phyloP scores from a whole-genome alignment of 2,888 invertebrate genomes.

The Linyphia triangularis region DNA sequence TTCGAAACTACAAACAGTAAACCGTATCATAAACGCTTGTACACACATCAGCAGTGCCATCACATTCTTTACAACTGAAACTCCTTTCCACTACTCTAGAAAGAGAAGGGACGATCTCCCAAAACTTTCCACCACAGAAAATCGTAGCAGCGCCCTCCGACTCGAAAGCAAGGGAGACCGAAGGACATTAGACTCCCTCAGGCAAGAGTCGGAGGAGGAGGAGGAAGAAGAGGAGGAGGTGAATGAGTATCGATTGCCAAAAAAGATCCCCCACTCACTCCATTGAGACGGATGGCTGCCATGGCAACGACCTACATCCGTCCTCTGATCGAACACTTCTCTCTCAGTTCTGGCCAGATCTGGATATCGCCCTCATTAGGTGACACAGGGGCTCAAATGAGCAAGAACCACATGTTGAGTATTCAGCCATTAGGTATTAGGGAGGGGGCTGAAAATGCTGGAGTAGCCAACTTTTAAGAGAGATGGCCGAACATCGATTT shows the following conservation, averaged over 20 bases:
- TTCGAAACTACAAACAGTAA: too few relatives aligned
- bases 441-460: background rate
- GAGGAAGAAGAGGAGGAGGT: slow-evolving; percentile 15
- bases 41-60: too few relatives aligned
- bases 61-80: background rate
- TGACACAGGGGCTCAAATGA: slow-evolving; percentile 32
- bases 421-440: slow-evolving; percentile 22
- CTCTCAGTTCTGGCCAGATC: background rate
- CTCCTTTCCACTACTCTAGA: slow-evolving; percentile 17
- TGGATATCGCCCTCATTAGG: slow-evolving; percentile 42
- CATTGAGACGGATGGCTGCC: slow-evolving; percentile 68
- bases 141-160: background rate
- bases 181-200: slow-evolving; percentile 35
- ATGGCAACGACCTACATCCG: slow-evolving; percentile 73
- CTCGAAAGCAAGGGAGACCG: slow-evolving; percentile 11
- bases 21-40: too few relatives aligned
- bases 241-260: slow-evolving; percentile 73
- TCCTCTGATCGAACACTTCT: slow-evolving; percentile 69
- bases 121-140: slow-evolving; percentile 23
- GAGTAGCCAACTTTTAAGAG: slow-evolving; percentile 7
- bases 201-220: background rate
- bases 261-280: slow-evolving; percentile 52
- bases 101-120: background rate
- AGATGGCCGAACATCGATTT: slow-evolving; percentile 41
- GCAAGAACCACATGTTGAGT: slow-evolving; percentile 63